phyloP scores from a whole-genome alignment of 2,888 invertebrate genomes.

The Spilosoma lubricipeda region DNA sequence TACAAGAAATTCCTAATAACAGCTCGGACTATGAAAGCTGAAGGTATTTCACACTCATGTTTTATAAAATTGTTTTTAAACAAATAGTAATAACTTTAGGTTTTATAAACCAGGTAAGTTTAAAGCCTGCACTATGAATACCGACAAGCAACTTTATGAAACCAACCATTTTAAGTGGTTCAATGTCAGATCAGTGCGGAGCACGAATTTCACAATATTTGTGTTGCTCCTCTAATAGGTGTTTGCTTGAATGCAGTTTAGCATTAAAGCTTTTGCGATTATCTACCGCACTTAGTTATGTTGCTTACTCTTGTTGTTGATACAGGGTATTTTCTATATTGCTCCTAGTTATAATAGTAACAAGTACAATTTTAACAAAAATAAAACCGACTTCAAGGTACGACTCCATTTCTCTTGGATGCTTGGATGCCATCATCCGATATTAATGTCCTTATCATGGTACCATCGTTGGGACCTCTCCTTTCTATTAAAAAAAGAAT shows the following conservation, averaged over 20 bases:
- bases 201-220: slow-evolving; percentile 63
- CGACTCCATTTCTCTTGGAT: too few relatives aligned
- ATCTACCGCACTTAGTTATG: slow-evolving; percentile 41
- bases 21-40: too few relatives aligned
- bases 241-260: slow-evolving; percentile 50
- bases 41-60: too few relatives aligned
- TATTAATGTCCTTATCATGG: too few relatives aligned
- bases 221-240: slow-evolving; percentile 55
- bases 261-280: slow-evolving; percentile 52
- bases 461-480: too few relatives aligned
- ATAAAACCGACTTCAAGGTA: too few relatives aligned
- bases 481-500: too few relatives aligned
- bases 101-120: not conserved
- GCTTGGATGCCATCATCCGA: too few relatives aligned
- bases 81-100: not conserved
- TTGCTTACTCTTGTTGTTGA: slow-evolving; percentile 37
- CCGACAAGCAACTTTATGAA: slow-evolving; percentile 12
- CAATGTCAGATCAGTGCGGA: slow-evolving; percentile 56
- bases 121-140: slow-evolving; percentile 19
- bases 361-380: too few relatives aligned
- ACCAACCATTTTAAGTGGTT: slow-evolving; percentile 45
- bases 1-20: too few relatives aligned
- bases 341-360: not conserved
- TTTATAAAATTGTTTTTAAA: too few relatives aligned
- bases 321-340: slow-evolving; percentile 40